phyloP scores from a whole-genome alignment of 2,797 vertebrate genomes.

The Rhynchonycteris naso region DNA sequence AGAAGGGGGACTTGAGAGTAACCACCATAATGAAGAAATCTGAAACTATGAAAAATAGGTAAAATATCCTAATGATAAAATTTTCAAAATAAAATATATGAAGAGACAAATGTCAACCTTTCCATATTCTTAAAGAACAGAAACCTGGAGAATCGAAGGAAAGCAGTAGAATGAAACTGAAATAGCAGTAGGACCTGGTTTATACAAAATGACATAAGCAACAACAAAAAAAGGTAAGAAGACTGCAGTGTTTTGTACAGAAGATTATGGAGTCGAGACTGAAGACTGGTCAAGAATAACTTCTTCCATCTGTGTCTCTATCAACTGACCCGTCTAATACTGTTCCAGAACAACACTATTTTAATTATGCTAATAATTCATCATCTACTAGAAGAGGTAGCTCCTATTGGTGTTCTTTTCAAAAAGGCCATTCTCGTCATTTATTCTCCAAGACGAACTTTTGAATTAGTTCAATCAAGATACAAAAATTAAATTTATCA shows the following conservation, averaged over 20 bases:
- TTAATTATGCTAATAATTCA: background rate
- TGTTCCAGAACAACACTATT: background rate
- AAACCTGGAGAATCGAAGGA: background rate
- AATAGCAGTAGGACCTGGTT: background rate
- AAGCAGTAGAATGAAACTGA: background rate
- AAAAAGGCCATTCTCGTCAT: background rate
- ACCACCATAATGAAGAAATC: background rate
- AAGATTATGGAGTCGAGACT: background rate
- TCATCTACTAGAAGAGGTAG: background rate
- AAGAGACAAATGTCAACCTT: background rate
- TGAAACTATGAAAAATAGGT: background rate
- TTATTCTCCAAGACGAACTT: background rate
- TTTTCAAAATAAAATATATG: background rate
- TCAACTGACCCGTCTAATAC: background rate
- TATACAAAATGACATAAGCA: background rate
- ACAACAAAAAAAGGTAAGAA: background rate
- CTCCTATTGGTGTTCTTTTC: background rate
- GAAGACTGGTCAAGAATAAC: background rate
- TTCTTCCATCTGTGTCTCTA: background rate
- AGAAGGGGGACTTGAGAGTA: background rate
- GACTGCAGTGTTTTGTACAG: background rate
- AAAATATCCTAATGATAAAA: background rate
- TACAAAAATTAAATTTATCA: constrained; percentile 11
- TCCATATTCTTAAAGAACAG: background rate
- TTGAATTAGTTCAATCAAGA: constrained; percentile 7